A percentile compares a stretch with the other conserved stretches of the same genome.
Conservation (phyloP, 1,140 invertebrate species). For the Stenopsyche tienmushanensis region DNA sequence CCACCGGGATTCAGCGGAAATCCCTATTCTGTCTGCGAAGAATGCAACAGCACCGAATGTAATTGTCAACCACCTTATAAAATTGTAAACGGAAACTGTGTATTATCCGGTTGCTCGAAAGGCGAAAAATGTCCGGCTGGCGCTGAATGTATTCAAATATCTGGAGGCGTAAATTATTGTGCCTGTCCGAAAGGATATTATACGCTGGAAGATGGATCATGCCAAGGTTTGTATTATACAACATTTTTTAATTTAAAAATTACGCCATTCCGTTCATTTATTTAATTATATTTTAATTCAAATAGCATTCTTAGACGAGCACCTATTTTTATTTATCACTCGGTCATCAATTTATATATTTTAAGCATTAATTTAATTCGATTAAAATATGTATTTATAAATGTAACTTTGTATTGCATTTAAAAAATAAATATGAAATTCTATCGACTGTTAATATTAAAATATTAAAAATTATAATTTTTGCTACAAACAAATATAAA, state of each 20-base stretch:
- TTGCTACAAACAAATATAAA: too few species aligned
- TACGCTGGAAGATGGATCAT: constrained; percentile 71
- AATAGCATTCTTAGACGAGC: too few species aligned
- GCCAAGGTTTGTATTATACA: constrained; percentile 56
- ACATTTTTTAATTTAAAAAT: constrained; percentile 15
- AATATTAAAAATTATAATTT: too few species aligned
- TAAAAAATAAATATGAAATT: too few species aligned
- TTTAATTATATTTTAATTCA: constrained; percentile 5
- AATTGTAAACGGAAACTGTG: constrained; percentile 76
- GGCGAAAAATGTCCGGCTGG: constrained; percentile 76
- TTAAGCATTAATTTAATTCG: too few species aligned
- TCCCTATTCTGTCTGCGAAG: constrained; percentile 81
- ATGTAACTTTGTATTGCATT: background rate
- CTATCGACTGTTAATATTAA: too few species aligned
- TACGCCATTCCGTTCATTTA: background rate
- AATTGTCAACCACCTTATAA: constrained; percentile 86
- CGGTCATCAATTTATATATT: too few species aligned
- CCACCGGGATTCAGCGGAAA: constrained; percentile 85
- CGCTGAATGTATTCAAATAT: constrained; percentile 84
- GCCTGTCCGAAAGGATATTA: constrained; percentile 81
- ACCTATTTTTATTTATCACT: background rate
- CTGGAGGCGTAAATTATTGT: constrained; percentile 87
- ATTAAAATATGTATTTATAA: background rate
- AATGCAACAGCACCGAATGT: constrained; percentile 80
- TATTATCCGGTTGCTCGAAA: constrained; percentile 78